phyloP scores from a whole-genome alignment of 2,797 vertebrate species.

The Ispidina lecontei region DNA sequence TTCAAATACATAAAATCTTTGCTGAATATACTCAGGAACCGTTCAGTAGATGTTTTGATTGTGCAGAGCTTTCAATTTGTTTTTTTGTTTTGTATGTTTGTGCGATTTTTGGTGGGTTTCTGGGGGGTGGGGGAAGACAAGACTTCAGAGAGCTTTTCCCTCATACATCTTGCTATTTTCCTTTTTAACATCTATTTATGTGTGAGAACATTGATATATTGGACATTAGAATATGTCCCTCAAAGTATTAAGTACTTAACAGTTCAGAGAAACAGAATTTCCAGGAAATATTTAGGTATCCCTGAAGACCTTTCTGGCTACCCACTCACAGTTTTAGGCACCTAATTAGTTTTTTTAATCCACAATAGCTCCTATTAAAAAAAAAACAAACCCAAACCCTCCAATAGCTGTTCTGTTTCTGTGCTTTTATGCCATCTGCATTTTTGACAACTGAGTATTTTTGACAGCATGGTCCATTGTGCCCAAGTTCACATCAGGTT shows the following conservation, averaged over 20 bases:
- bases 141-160: not conserved
- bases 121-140: not conserved
- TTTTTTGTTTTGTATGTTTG: too few species aligned
- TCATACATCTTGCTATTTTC: not conserved
- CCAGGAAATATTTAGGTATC: not conserved
- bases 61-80: not conserved
- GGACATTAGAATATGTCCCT: not conserved
- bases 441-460: conserved; percentile 70
- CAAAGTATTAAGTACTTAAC: not conserved
- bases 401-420: conserved; percentile 35
- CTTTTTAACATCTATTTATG: not conserved
- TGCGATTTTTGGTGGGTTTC: not conserved
- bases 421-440: conserved; percentile 66
- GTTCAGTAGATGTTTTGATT: not conserved
- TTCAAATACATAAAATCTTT: not conserved
- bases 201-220: not conserved
- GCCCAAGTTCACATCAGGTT: conserved; percentile 39
- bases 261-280: not conserved
- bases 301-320: not conserved
- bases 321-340: not conserved
- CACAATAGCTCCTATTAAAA: not conserved
- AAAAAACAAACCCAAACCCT: accelerated
- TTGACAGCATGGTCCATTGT: conserved; percentile 62
- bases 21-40: not conserved
- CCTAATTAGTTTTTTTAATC: not conserved